Evolutionary conservation across 2,113 vertebrate species (phyloP).

Genomic region (Baryphthengus martii): DNA sequence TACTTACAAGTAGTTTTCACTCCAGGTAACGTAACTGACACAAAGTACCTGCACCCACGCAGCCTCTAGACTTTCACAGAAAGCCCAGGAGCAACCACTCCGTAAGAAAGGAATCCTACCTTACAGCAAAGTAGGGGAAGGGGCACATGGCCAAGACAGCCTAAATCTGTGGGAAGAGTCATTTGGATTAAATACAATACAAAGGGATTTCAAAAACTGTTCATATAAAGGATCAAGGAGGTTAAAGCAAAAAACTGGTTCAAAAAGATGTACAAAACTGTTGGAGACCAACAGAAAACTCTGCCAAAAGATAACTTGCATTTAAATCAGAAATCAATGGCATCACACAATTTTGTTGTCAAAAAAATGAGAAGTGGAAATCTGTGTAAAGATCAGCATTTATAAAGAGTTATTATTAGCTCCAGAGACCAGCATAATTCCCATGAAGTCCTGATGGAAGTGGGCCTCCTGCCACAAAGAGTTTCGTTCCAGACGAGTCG

Average conservation of each 20-base stretch:
- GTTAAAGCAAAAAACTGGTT: slow-evolving; percentile 49
- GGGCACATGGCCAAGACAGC: slow-evolving; percentile 39
- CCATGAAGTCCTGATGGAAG: slow-evolving; percentile 97
- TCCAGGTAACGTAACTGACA: slow-evolving; percentile 70
- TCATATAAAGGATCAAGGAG: slow-evolving; percentile 52
- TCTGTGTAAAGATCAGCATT: slow-evolving; percentile 69
- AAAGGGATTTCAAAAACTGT: slow-evolving; percentile 23
- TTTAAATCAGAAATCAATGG: slow-evolving; percentile 58
- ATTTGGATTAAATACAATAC: slow-evolving; percentile 57
- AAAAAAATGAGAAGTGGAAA: slow-evolving; percentile 49
- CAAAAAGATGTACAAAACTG: slow-evolving; percentile 61
- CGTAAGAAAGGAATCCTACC: slow-evolving; percentile 76
- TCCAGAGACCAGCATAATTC: slow-evolving; percentile 98
- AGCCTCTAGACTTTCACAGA: slow-evolving; percentile 92
- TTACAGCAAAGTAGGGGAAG: slow-evolving; percentile 72
- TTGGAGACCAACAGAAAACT: slow-evolving; percentile 34
- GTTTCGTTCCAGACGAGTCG: slow-evolving; percentile 94
- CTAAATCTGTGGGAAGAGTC: slow-evolving; percentile 35
- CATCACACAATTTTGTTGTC: slow-evolving; percentile 59
- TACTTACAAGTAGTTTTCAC: slow-evolving; percentile 75
- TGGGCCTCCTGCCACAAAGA: slow-evolving; percentile 96
- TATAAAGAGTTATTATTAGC: slow-evolving; percentile 76
- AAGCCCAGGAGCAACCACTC: slow-evolving; percentile 81
- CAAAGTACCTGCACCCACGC: slow-evolving; percentile 68
- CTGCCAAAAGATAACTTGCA: slow-evolving; percentile 18